phyloP scores from a whole-genome alignment of 2,113 vertebrate species.

The Mola mola region DNA sequence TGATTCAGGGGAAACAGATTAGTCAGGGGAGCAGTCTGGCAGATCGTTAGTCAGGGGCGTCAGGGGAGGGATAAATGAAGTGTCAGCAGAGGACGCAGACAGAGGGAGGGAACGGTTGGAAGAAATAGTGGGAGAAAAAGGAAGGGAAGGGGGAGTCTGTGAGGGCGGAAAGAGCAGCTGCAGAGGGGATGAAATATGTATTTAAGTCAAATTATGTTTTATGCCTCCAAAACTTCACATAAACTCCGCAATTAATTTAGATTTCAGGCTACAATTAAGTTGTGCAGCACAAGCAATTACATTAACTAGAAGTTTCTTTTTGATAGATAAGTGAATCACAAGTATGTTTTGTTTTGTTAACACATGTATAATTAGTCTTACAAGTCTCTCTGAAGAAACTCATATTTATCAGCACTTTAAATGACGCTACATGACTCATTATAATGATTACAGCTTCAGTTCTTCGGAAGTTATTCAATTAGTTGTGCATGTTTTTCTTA shows the following conservation, averaged over 20 bases:
- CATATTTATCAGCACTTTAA: too few relatives aligned
- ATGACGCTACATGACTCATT: too few relatives aligned
- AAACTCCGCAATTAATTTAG: too few relatives aligned
- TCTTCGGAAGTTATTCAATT: too few relatives aligned
- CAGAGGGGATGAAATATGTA: background rate
- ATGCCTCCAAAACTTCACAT: too few relatives aligned
- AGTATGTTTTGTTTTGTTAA: constrained; percentile 2
- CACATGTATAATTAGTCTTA: constrained; percentile 23
- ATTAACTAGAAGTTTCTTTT: background rate
- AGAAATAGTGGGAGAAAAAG: constrained; percentile 22
- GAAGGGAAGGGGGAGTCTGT: background rate
- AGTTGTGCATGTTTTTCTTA: background rate
- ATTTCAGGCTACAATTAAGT: too few relatives aligned
- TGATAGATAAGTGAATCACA: background rate
- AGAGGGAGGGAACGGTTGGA: constrained; percentile 26
- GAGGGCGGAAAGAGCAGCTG: background rate
- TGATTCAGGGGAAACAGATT: constrained; percentile 76
- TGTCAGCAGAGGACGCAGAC: constrained; percentile 58
- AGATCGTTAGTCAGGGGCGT: constrained; percentile 74
- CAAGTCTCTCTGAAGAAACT: constrained; percentile 6
- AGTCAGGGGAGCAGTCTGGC: constrained; percentile 68
- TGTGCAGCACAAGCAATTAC: background rate
- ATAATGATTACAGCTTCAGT: too few relatives aligned
- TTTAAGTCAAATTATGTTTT: too few relatives aligned
- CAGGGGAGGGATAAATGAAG: constrained; percentile 71